Conservation (phyloP, 2,797 vertebrate species). For the Enteromius trimaculatus region DNA sequence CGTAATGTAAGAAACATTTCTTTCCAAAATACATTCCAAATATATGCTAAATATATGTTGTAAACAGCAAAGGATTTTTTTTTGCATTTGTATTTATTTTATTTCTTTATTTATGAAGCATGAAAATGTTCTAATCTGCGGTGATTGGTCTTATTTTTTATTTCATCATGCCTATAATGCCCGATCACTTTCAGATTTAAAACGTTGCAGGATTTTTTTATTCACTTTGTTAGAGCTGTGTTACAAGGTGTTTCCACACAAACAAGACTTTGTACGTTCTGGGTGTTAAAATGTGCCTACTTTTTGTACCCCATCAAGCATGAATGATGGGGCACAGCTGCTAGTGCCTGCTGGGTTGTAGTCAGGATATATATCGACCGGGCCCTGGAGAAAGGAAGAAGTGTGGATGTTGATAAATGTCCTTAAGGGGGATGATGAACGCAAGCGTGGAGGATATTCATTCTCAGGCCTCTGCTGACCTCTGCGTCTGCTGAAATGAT, state of each 20-base stretch:
- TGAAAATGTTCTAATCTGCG: too few relatives aligned
- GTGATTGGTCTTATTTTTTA: too few relatives aligned
- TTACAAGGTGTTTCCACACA: background rate
- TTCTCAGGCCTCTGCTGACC: constrained; percentile 35
- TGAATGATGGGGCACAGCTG: constrained; percentile 52
- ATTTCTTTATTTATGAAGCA: too few relatives aligned
- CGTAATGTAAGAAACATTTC: background rate
- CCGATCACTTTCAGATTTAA: too few relatives aligned
- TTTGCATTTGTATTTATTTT: too few relatives aligned
- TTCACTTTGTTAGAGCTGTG: too few relatives aligned
- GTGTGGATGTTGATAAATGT: constrained; percentile 48
- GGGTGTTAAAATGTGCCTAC: constrained; percentile 21
- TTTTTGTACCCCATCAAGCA: constrained; percentile 42
- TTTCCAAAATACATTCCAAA: background rate
- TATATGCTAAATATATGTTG: background rate
- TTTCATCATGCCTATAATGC: too few relatives aligned
- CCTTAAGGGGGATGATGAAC: constrained; percentile 40
- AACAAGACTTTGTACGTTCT: constrained; percentile 10
- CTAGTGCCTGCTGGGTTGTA: constrained; percentile 22
- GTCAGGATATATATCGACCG: constrained; percentile 25
- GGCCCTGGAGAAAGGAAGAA: constrained; percentile 28
- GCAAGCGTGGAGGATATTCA: constrained; percentile 55
- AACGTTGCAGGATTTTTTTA: too few relatives aligned
- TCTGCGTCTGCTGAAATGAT: constrained; percentile 71
- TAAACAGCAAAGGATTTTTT: background rate